Base-by-base conservation (phyloP, 2,113 vertebrate species). In the Onychostruthus taczanowskii region DNA sequence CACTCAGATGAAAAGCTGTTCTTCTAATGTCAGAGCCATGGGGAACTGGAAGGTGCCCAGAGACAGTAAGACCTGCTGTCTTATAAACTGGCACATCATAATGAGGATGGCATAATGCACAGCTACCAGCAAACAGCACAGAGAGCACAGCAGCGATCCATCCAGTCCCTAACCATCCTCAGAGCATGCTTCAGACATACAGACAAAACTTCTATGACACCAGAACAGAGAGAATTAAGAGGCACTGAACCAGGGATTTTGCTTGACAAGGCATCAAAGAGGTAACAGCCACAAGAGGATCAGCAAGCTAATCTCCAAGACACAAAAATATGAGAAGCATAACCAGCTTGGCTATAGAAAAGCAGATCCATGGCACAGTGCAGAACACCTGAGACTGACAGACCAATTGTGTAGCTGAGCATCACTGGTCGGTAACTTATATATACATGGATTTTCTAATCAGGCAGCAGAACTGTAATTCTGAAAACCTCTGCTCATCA, bases 191-290 rank as follows among this genome's bases (percentile, higher is more conserved):
- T 58, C 31, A n/a, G 35, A 89, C 30, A 33, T 14, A 86, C 10
- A 85, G 47, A 67, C n/a, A 33, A 82, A 75, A 68, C 23, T 55
- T 69, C 61, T 30, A 3, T 19, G 55, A 74, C 52, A 87, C 44
- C 26, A 58, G 64, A 78, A 87, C 16, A 87, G 39, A 91, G 22
- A 89, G 52, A 78, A 84, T 91, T 66, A 90, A 91, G 73, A 91
- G 73, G 49, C 49, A 79, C 15, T 37, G 58, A 91, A 87, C 16
- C 15, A 80, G 41, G 15, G 35, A 89, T 87, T 85, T 85, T 44
- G 13, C 62, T 85, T 87, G 87, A 91, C 58, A 59, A 74, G 62
- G 70, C 1, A 6, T 82, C 82, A 84, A 73, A 90, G 62, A 68
- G 26, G 9, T 55, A 90, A 69, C 13, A 72, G 70, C 17, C 67